A percentile compares a stretch with the other conserved stretches of the same genome.
These are phyloP conservation scores for Melinaea marsaeus DNA, from an alignment of 2,888 invertebrate genomes.

Conservation along the genomic window DNA sequence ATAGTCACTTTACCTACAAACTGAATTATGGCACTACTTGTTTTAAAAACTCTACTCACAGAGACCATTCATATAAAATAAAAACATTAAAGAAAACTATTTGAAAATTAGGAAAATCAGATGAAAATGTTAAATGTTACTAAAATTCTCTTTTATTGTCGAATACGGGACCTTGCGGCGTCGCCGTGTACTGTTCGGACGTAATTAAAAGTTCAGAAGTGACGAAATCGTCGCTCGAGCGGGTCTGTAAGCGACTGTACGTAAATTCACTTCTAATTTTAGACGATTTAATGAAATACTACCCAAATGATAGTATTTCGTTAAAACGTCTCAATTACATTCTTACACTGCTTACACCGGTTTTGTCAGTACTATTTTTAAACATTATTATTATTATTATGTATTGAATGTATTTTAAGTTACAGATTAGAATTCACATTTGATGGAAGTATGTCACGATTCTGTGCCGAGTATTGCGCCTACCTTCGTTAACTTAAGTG, in stretches of 20 bases:
- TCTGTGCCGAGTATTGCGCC: conserved; percentile 26
- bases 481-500: conserved; percentile 31
- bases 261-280: conserved; percentile 15
- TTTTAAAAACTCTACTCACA: too few relatives aligned
- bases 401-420: neutral
- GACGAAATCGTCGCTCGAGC: conserved; percentile 45
- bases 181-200: conserved; percentile 24
- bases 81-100: too few relatives aligned
- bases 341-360: neutral
- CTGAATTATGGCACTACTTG: too few relatives aligned
- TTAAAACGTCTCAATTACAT: neutral
- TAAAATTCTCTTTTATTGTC: too few relatives aligned
- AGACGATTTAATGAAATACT: conserved; percentile 3
- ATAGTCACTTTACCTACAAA: too few relatives aligned
- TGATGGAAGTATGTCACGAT: conserved; percentile 26
- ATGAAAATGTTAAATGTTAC: too few relatives aligned
- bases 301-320: neutral
- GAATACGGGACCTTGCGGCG: conserved; percentile 11
- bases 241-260: conserved; percentile 49
- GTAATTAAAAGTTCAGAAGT: conserved; percentile 58
- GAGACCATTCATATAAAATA: too few relatives aligned
- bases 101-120: too few relatives aligned
- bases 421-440: conserved; percentile 16
- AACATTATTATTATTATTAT: too few relatives aligned
- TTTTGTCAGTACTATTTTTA: neutral